These are phyloP conservation scores for Nomada ruficornis DNA, from an alignment of 2,888 invertebrate species.

Conservation along the genomic window DNA sequence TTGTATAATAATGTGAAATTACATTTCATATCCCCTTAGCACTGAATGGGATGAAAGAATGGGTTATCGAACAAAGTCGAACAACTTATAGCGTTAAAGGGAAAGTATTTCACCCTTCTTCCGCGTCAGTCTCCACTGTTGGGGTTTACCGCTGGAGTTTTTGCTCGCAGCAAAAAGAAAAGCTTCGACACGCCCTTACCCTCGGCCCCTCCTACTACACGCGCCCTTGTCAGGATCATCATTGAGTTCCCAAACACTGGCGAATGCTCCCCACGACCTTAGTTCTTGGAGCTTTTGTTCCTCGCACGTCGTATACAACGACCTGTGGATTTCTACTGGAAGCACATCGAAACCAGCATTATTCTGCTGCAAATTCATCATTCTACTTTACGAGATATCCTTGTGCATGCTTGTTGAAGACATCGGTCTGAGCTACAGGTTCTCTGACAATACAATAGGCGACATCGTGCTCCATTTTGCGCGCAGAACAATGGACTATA, in stretches of 20 bases:
- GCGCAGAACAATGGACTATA: too few relatives aligned
- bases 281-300: slow-evolving; percentile 53
- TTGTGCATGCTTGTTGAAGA: neutral
- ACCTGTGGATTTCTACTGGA: slow-evolving; percentile 60
- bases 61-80: neutral
- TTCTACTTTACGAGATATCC: neutral
- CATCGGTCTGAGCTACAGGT: neutral
- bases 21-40: neutral
- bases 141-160: slow-evolving; percentile 40
- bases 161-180: slow-evolving; percentile 47
- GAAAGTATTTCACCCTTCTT: slow-evolving; percentile 41
- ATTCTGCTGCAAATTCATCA: slow-evolving; percentile 49
- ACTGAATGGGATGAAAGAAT: neutral
- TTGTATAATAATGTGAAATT: too few relatives aligned
- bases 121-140: slow-evolving; percentile 30
- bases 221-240: slow-evolving; percentile 62
- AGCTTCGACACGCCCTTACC: slow-evolving; percentile 58
- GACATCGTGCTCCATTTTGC: too few relatives aligned
- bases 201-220: slow-evolving; percentile 46
- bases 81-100: slow-evolving; percentile 1
- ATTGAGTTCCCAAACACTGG: slow-evolving; percentile 54
- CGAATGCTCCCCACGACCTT: slow-evolving; percentile 35
- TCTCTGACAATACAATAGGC: too few relatives aligned
- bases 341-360: slow-evolving; percentile 15
- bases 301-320: slow-evolving; percentile 41